Evolutionary conservation across 2,797 vertebrate genomes (phyloP), one percentile per base, ranked within the genome.

Genomic region (Melanotaenia parkinsoni): DNA sequence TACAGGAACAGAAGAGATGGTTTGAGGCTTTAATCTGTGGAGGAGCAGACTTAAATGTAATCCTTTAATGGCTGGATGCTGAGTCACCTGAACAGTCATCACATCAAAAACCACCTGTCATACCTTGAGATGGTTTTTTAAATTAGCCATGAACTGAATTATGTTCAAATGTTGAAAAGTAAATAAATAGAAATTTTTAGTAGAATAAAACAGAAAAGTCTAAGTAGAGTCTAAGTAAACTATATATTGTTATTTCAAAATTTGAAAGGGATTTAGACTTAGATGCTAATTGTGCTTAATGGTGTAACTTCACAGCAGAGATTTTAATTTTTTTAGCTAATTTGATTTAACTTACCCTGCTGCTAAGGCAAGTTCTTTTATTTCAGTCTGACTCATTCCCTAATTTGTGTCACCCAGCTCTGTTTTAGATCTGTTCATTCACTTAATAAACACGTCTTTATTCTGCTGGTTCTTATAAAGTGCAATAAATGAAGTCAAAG

Each of bases 31-130:
- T 86, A 75, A 86, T 85, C 77, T 77, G 67, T 53, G 57, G 32
- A 63, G 73, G 33, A 73, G 70, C 62, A 63, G 77, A 80, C 72
- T 58, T 56, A 40, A 11, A 43, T 70, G 5, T 88, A 85, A 89
- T 86, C 84, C 83, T 80, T 81, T 85, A 89, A 88, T 89, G 80
- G 75, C 6, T 35, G 51, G 74, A 78, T 62, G 67, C 75, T 87
- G 80, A 80, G 67, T 76, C 70, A 43, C 47, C 64, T 32, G 45
- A 57, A 80, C 10, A 2, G 63, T 68, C 20, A 20, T 74, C 74
- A 65, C 75, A 62, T 67, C 1, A 58, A 59, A 40, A 68, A 56
- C 63, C 85, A 83, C 85, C 84, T 85, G 75, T 67, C 82, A 80
- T 67, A 63, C 69, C 58, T 32, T 11, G 4, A 45, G 58, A 14